phyloP scores from a whole-genome alignment of 2,113 vertebrate species.

The Sitta europaea region DNA sequence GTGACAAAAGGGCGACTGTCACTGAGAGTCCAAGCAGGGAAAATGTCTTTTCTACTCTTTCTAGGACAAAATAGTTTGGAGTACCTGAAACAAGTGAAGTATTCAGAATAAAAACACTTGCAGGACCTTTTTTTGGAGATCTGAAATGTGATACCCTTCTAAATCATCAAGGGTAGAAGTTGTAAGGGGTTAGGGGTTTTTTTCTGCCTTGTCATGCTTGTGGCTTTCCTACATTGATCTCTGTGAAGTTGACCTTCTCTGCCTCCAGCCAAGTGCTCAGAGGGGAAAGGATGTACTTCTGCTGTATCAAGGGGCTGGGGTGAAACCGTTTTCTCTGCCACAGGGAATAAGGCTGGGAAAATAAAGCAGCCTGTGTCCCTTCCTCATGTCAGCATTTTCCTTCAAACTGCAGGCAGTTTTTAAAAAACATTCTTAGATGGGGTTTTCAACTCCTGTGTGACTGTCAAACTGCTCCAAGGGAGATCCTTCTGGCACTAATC shows the following conservation, averaged over 20 bases:
- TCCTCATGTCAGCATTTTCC: not conserved
- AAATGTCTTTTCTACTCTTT: not conserved
- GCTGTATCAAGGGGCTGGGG: not conserved
- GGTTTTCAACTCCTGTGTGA: not conserved
- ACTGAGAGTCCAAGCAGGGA: not conserved
- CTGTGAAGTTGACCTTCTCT: not conserved
- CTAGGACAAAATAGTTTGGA: not conserved
- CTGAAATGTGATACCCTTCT: not conserved
- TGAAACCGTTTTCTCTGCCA: not conserved
- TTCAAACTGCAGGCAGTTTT: not conserved
- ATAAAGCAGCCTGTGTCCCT: not conserved
- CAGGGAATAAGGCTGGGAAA: not conserved
- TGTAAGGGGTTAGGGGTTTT: not conserved
- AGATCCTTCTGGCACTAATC: not conserved
- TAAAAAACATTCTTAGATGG: not conserved
- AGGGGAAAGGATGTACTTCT: not conserved
- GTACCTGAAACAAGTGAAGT: not conserved
- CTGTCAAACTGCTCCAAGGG: not conserved
- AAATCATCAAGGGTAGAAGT: not conserved
- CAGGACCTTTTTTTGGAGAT: not conserved
- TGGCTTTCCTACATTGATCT: slow-evolving; percentile 13
- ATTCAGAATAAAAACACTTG: not conserved
- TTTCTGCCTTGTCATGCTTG: not conserved
- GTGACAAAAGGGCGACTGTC: fast-evolving
- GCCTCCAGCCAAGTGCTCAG: not conserved